These are phyloP conservation scores for Odontamblyopus rebecca DNA, from an alignment of 2,797 vertebrate species.

Conservation along the genomic window DNA sequence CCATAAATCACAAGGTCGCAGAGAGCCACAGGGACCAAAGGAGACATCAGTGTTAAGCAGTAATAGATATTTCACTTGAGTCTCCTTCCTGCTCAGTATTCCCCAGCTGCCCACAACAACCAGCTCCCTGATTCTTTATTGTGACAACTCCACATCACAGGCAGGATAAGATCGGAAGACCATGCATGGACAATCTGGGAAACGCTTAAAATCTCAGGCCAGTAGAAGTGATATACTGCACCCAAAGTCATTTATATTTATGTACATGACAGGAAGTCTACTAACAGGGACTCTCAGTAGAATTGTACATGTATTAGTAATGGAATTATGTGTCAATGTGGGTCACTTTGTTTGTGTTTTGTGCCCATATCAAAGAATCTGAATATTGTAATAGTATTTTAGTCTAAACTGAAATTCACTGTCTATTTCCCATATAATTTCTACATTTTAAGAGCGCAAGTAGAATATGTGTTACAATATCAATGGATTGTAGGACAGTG, in stretches of 20 bases:
- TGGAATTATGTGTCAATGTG: background rate
- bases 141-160: constrained; percentile 44
- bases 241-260: constrained; percentile 18
- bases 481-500: background rate
- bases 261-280: constrained; percentile 16
- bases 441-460: background rate
- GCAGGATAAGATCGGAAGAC: constrained; percentile 32
- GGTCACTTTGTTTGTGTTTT: background rate
- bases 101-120: constrained; percentile 45
- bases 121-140: constrained; percentile 39
- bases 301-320: background rate
- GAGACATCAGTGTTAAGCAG: constrained; percentile 53
- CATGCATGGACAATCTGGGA: constrained; percentile 14
- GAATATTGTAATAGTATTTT: too few species aligned
- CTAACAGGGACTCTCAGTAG: constrained; percentile 8
- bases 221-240: constrained; percentile 14
- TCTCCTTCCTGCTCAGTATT: constrained; percentile 54
- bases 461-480: background rate
- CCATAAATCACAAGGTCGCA: constrained; percentile 62
- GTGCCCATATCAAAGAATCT: background rate
- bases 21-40: constrained; percentile 51
- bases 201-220: constrained; percentile 30
- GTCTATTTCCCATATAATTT: background rate
- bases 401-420: background rate
- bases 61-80: constrained; percentile 58